Evolutionary conservation across 2,113 vertebrate species (phyloP).

Genomic region (Labeo rohita): DNA sequence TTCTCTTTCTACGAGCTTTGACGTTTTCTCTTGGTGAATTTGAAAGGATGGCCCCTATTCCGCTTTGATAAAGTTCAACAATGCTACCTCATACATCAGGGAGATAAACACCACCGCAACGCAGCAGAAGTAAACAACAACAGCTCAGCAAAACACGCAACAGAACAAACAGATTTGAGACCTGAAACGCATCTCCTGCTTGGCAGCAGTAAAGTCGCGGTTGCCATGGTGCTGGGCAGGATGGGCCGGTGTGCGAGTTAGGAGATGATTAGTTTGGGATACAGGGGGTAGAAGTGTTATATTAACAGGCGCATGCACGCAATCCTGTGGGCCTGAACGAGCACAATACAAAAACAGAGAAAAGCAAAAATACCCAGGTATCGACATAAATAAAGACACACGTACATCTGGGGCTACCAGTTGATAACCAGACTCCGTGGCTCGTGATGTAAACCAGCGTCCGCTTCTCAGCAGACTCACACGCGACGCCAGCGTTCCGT

Average conservation of each 20-base stretch:
- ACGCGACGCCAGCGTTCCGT: not conserved
- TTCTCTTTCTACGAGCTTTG: not conserved
- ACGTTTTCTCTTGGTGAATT: not conserved
- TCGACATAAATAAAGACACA: conserved; percentile 18
- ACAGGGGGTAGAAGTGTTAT: conserved; percentile 39
- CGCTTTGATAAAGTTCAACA: conserved; percentile 10
- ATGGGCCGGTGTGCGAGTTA: not conserved
- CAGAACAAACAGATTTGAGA: conserved; percentile 22
- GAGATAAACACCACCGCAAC: conserved; percentile 3
- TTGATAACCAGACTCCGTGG: not conserved
- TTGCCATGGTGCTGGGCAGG: conserved; percentile 4
- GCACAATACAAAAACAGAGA: conserved; percentile 20
- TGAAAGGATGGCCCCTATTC: not conserved
- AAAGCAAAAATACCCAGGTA: not conserved
- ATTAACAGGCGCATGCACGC: not conserved
- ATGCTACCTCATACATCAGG: conserved; percentile 4
- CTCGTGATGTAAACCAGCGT: not conserved
- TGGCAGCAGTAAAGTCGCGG: not conserved
- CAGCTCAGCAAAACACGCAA: conserved; percentile 8
- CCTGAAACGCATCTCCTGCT: not conserved
- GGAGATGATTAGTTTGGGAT: conserved; percentile 34
- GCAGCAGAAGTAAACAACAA: not conserved
- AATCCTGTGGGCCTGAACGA: conserved; percentile 32
- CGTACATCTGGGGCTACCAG: not conserved
- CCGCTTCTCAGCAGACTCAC: not conserved